Percentiles rank a stretch among this genome's conserved stretches.
Conservation (phyloP, 2,888 invertebrate genomes). For the Lottia scabra region DNA sequence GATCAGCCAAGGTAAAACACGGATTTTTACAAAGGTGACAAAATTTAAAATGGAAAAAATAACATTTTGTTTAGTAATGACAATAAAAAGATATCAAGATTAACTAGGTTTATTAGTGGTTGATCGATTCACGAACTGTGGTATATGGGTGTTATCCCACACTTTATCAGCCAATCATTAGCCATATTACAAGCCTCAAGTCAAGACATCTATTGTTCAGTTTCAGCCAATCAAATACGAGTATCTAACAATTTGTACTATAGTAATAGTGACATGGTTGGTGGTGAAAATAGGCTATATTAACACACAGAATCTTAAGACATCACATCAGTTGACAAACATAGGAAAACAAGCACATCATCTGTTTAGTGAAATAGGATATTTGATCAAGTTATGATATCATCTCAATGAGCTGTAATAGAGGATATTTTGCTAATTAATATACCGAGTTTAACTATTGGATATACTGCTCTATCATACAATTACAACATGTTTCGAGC, state of each 20-base stretch:
- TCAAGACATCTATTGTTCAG: not conserved
- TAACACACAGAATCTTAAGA: too few species aligned
- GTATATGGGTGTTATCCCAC: conserved; percentile 4
- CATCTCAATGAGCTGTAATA: too few species aligned
- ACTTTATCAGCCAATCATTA: not conserved
- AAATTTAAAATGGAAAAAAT: conserved; percentile 1
- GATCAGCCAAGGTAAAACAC: not conserved
- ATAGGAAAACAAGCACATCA: too few species aligned
- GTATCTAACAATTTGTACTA: too few species aligned
- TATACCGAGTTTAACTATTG: too few species aligned
- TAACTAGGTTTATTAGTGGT: not conserved
- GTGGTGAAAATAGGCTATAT: too few species aligned
- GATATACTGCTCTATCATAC: too few species aligned
- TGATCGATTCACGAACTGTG: not conserved
- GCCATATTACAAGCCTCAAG: not conserved
- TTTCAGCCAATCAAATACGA: not conserved
- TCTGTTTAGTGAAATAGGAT: too few species aligned
- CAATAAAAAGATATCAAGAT: not conserved
- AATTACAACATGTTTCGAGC: not conserved
- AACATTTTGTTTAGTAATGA: conserved; percentile 6
- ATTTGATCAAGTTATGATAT: too few species aligned
- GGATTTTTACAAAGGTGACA: not conserved
- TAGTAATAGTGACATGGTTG: too few species aligned
- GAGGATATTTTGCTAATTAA: too few species aligned
- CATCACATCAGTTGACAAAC: too few species aligned